A percentile compares a stretch with the other conserved stretches of the same genome.
These are phyloP conservation scores for Aporophyla nigra DNA, from an alignment of 2,888 invertebrate genomes.

Conservation along the genomic window DNA sequence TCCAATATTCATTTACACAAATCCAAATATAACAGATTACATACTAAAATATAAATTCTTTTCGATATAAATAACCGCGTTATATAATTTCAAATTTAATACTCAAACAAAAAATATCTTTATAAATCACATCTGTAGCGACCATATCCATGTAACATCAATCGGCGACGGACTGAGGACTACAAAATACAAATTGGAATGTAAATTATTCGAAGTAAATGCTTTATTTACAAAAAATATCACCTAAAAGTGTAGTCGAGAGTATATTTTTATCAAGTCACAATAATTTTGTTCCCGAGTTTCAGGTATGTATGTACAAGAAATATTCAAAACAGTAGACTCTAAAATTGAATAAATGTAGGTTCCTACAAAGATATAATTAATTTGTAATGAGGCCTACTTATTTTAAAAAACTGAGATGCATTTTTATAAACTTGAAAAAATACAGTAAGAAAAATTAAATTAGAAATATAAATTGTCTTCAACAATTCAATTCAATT, in stretches of 20 bases:
- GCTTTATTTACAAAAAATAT: constrained; percentile 79
- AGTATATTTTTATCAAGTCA: constrained; percentile 77
- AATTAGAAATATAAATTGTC: too few species aligned
- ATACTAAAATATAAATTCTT: not conserved
- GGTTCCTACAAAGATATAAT: constrained; percentile 56
- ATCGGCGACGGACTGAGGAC: constrained; percentile 77
- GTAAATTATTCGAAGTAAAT: constrained; percentile 83
- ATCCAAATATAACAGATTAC: constrained; percentile 14
- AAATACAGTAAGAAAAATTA: too few species aligned
- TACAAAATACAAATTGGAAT: constrained; percentile 82
- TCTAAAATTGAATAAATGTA: constrained; percentile 58
- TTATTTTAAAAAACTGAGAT: constrained; percentile 35
- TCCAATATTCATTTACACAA: constrained; percentile 13
- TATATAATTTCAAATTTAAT: not conserved
- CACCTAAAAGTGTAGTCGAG: constrained; percentile 69
- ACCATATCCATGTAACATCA: constrained; percentile 42
- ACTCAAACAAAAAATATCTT: constrained; percentile 11
- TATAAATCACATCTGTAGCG: constrained; percentile 61
- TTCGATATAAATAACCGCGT: constrained; percentile 9
- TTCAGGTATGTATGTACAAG: constrained; percentile 63
- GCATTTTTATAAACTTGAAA: constrained; percentile 53
- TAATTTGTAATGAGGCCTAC: constrained; percentile 57
- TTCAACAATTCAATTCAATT: not conserved
- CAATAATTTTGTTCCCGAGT: constrained; percentile 82
- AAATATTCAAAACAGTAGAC: constrained; percentile 52